Evolutionary conservation across 1,140 invertebrate genomes (phyloP).

Genomic region (Drosophila bifasciata): DNA sequence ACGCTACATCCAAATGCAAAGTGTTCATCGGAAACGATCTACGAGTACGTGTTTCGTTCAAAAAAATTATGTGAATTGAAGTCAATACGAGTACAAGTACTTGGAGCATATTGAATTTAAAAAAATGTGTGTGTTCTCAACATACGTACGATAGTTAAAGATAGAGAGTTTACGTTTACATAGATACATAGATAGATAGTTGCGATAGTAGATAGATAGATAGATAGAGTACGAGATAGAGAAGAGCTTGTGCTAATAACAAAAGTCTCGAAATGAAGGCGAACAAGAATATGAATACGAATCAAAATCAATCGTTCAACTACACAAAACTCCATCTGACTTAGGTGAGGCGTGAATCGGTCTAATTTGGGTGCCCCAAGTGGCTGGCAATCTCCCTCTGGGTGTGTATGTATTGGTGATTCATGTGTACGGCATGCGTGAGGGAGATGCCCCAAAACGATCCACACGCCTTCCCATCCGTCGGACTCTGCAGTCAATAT

Average conservation of each 20-base stretch:
- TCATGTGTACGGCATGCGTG: conserved; percentile 47
- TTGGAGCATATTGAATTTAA: conserved; percentile 50
- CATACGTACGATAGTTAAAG: conserved; percentile 59
- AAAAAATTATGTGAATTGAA: conserved; percentile 63
- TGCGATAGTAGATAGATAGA: neutral
- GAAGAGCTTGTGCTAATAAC: conserved; percentile 69
- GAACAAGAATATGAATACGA: conserved; percentile 32
- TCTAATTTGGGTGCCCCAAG: conserved; percentile 6
- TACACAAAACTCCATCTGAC: conserved; percentile 49
- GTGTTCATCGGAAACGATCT: conserved; percentile 74
- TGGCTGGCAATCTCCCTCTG: conserved; percentile 17
- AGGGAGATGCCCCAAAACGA: conserved; percentile 32
- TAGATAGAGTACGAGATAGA: conserved; percentile 45
- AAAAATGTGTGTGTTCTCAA: conserved; percentile 56
- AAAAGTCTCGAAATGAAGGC: conserved; percentile 57
- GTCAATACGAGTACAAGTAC: conserved; percentile 63
- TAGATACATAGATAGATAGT: conserved; percentile 44
- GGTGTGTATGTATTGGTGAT: conserved; percentile 31
- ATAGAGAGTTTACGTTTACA: conserved; percentile 55
- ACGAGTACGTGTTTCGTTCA: conserved; percentile 77
- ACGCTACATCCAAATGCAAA: conserved; percentile 82
- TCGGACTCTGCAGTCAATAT: conserved; percentile 20
- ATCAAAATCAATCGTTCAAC: conserved; percentile 45
- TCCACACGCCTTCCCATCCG: conserved; percentile 25
- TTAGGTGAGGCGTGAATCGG: conserved; percentile 13